These are phyloP conservation scores for Spilosoma lubricipeda DNA, from an alignment of 2,888 invertebrate species.

Conservation along the genomic window DNA sequence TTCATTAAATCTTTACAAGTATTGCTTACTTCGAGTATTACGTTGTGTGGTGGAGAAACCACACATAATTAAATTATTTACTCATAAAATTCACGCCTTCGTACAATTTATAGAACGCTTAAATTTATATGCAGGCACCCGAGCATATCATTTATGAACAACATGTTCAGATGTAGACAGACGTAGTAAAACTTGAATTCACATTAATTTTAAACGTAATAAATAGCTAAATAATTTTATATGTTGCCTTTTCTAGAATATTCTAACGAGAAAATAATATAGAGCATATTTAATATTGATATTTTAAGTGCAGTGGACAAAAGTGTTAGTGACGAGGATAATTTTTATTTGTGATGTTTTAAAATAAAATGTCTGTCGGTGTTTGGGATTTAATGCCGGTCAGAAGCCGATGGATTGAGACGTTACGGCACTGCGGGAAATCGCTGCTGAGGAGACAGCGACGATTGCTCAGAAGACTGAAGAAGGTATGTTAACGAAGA, in stretches of 20 bases:
- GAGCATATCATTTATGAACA: conserved; percentile 35
- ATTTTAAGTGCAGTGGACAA: conserved; percentile 24
- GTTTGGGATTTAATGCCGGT: conserved; percentile 81
- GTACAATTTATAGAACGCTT: conserved; percentile 30
- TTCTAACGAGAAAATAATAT: neutral
- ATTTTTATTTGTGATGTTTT: conserved; percentile 55
- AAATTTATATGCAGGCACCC: conserved; percentile 32
- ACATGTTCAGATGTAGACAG: conserved; percentile 23
- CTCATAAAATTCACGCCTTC: conserved; percentile 26
- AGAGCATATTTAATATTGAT: conserved; percentile 1
- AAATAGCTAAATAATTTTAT: neutral
- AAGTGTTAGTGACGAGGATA: conserved; percentile 31
- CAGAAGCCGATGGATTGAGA: conserved; percentile 80
- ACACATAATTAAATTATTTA: conserved; percentile 31
- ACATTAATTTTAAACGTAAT: neutral
- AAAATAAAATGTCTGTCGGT: conserved; percentile 67
- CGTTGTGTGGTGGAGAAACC: conserved; percentile 38
- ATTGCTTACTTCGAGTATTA: conserved; percentile 9
- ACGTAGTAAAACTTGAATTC: conserved; percentile 16
- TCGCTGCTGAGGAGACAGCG: conserved; percentile 80
- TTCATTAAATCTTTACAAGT: conserved; percentile 10
- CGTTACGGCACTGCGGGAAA: conserved; percentile 81
- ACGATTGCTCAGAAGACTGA: conserved; percentile 76
- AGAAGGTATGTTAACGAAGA: conserved; percentile 71
- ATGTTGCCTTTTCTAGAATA: neutral